Percentiles rank a stretch among this genome's conserved stretches.
phyloP scores from a whole-genome alignment of 2,888 invertebrate genomes.

The Patella depressa region DNA sequence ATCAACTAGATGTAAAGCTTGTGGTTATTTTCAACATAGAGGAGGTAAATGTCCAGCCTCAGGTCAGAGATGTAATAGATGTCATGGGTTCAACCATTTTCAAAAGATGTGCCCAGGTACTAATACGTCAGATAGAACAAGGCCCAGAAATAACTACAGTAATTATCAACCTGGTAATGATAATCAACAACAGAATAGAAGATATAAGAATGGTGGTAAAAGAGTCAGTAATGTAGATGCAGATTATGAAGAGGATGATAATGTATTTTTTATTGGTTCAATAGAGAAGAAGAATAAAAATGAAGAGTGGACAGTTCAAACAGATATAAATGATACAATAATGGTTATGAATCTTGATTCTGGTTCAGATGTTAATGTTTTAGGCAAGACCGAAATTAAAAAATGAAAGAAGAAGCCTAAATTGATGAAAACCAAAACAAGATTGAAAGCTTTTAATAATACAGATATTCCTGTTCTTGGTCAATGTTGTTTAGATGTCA shows the following conservation, averaged over 20 bases:
- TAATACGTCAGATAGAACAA: conserved; percentile 11
- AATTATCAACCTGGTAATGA: neutral
- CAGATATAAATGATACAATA: conserved; percentile 4
- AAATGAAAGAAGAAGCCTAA: conserved; percentile 4
- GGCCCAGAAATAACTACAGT: conserved; percentile 13
- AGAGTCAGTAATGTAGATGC: neutral
- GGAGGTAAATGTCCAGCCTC: conserved; percentile 18
- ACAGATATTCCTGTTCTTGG: neutral
- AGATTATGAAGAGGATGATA: neutral
- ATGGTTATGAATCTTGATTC: conserved; percentile 18
- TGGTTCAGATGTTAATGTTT: conserved; percentile 18
- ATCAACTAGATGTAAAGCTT: neutral
- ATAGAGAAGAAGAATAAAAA: neutral
- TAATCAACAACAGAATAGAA: conserved; percentile 13
- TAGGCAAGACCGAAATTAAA: neutral
- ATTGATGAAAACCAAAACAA: neutral
- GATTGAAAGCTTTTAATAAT: conserved; percentile 10
- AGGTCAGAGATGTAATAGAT: conserved; percentile 16
- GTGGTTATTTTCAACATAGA: conserved; percentile 14
- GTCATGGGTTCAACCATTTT: conserved; percentile 18
- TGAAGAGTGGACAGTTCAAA: neutral
- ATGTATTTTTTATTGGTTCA: neutral
- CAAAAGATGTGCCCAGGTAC: conserved; percentile 7
- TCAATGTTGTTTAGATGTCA: conserved; percentile 8
- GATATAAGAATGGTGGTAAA: neutral